A percentile compares a stretch with the other conserved stretches of the same genome.
phyloP scores from a whole-genome alignment of 2,888 invertebrate genomes.

The Horisme vitalbata region DNA sequence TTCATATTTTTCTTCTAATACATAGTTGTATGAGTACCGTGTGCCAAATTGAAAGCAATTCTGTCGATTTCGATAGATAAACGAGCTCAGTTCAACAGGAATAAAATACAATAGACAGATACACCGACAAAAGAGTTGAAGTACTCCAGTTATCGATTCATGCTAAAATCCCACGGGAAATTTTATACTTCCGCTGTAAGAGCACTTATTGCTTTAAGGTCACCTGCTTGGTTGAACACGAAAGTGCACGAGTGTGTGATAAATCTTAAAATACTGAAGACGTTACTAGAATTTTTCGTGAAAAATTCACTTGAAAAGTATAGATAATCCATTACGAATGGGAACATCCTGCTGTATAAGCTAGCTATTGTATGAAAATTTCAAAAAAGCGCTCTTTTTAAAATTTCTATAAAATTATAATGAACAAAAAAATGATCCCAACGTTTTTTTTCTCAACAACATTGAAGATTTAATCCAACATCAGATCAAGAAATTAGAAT shows the following conservation, averaged over 20 bases:
- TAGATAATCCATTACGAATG: too few species aligned
- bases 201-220: conserved; percentile 30
- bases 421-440: too few species aligned
- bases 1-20: background rate
- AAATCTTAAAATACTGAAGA: conserved; percentile 19
- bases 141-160: conserved; percentile 24
- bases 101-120: conserved; percentile 23
- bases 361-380: too few species aligned
- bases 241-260: conserved; percentile 17
- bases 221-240: conserved; percentile 22
- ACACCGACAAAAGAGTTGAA: conserved; percentile 24
- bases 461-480: too few species aligned
- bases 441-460: too few species aligned
- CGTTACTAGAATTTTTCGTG: conserved; percentile 3
- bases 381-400: too few species aligned
- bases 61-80: conserved; percentile 12
- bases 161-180: conserved; percentile 40
- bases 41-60: conserved; percentile 11
- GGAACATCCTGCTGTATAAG: too few species aligned
- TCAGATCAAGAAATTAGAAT: background rate
- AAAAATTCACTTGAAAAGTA: too few species aligned
- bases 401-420: background rate
- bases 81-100: conserved; percentile 11
- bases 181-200: conserved; percentile 30
- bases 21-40: too few species aligned